phyloP scores from a whole-genome alignment of 1,140 invertebrate genomes.

The Temnothorax longispinosus region DNA sequence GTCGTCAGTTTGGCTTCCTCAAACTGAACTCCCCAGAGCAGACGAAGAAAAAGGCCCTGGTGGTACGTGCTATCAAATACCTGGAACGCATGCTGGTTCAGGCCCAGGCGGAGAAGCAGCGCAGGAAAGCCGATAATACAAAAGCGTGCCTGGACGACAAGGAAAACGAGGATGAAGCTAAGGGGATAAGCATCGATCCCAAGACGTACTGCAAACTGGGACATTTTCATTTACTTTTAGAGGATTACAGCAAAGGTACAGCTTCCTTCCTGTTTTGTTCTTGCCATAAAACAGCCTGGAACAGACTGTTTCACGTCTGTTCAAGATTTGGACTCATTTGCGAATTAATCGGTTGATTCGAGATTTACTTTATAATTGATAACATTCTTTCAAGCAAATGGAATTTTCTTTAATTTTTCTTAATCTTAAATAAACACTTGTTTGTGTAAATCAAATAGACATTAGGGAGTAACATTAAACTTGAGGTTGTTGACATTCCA shows the following conservation, averaged over 20 bases:
- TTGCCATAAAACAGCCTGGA: neutral
- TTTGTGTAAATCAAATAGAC: neutral
- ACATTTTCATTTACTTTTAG: conserved; percentile 96
- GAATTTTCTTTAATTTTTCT: neutral
- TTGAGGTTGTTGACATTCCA: neutral
- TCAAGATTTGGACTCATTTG: too few relatives aligned
- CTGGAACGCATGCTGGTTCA: conserved; percentile 93
- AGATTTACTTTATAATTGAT: neutral
- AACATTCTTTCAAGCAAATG: neutral
- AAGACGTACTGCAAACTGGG: conserved; percentile 97
- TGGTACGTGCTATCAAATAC: conserved; percentile 94
- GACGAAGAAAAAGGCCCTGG: conserved; percentile 91
- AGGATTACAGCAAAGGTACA: conserved; percentile 96
- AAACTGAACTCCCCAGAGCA: conserved; percentile 92
- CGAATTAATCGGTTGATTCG: neutral
- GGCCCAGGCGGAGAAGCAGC: conserved; percentile 88
- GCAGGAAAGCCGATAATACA: conserved; percentile 82
- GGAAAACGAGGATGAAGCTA: conserved; percentile 85
- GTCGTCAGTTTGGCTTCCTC: conserved; percentile 94
- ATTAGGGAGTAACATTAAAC: neutral
- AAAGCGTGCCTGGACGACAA: conserved; percentile 85
- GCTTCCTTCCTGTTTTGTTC: neutral
- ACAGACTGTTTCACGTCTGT: neutral
- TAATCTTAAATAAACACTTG: neutral
- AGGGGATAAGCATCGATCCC: conserved; percentile 93